These are phyloP conservation scores for Atherinosoma microstoma DNA, from an alignment of 2,797 vertebrate species.

Conservation along the genomic window DNA sequence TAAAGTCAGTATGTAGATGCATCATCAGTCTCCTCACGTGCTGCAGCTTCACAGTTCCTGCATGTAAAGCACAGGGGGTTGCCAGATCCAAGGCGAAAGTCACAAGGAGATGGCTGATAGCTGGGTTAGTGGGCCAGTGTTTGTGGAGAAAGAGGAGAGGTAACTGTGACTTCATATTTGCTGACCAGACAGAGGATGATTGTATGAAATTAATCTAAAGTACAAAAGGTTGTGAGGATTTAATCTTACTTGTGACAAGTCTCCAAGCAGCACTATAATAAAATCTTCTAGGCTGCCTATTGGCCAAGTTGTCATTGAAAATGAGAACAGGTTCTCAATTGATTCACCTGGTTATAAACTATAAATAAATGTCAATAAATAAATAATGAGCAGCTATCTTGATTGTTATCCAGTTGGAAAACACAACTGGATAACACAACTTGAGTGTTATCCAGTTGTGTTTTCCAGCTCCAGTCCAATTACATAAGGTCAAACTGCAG, in stretches of 20 bases:
- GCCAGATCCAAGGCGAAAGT: slow-evolving; percentile 42
- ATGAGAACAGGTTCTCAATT: no score
- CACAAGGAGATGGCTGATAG: slow-evolving; percentile 49
- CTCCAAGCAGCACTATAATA: not conserved
- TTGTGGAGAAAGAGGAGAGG: slow-evolving; percentile 18
- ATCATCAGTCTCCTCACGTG: slow-evolving; percentile 47
- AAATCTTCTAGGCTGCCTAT: not conserved
- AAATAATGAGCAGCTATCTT: not conserved
- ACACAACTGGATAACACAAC: not conserved
- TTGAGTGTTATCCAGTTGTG: slow-evolving; percentile 14
- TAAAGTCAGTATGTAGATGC: not conserved
- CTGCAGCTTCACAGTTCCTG: slow-evolving; percentile 11
- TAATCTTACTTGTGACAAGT: not conserved
- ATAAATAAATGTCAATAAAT: not conserved
- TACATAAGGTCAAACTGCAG: slow-evolving; percentile 42
- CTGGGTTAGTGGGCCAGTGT: slow-evolving; percentile 66
- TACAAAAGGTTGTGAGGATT: not conserved
- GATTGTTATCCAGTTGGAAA: slow-evolving; percentile 12
- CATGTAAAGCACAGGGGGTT: slow-evolving; percentile 28
- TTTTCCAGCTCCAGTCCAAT: not conserved
- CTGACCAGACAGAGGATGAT: slow-evolving; percentile 5
- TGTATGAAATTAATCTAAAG: slow-evolving; percentile 15
- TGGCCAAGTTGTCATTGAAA: no score
- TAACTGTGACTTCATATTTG: slow-evolving; percentile 24
- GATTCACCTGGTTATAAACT: no score